A percentile compares a stretch with the other conserved stretches of the same genome.
Evolutionary conservation across 2,113 vertebrate species (phyloP).

Genomic region (Melozone crissalis): DNA sequence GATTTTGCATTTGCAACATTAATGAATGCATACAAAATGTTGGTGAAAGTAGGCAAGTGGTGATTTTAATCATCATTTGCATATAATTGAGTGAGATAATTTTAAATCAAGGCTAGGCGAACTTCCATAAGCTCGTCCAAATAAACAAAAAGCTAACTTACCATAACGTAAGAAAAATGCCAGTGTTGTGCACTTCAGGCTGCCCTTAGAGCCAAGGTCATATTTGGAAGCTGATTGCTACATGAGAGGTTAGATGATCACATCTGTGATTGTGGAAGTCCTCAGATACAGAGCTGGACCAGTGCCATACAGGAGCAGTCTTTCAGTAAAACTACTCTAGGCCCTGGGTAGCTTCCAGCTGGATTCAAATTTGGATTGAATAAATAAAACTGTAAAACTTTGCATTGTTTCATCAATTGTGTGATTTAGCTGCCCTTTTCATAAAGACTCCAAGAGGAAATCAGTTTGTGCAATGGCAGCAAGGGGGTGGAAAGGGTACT

Average conservation of each 20-base stretch:
- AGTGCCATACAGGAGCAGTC: fast-evolving
- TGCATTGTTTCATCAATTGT: not conserved
- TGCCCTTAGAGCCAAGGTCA: not conserved
- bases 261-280: not conserved
- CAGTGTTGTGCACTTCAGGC: not conserved
- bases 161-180: not conserved
- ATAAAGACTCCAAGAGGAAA: not conserved
- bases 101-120: not conserved
- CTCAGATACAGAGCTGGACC: not conserved
- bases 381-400: not conserved
- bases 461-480: not conserved
- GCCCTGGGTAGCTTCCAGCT: not conserved
- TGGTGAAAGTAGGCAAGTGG: not conserved
- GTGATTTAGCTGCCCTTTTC: not conserved
- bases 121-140: not conserved
- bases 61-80: not conserved
- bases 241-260: not conserved
- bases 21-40: not conserved
- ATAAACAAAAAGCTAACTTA: not conserved
- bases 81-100: not conserved
- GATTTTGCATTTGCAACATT: not conserved
- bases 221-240: not conserved
- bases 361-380: fast-evolving
- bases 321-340: not conserved
- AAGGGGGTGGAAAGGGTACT: not conserved